Base-by-base conservation (phyloP, 2,113 vertebrate genomes). In the Mystacornis crossleyi region DNA sequence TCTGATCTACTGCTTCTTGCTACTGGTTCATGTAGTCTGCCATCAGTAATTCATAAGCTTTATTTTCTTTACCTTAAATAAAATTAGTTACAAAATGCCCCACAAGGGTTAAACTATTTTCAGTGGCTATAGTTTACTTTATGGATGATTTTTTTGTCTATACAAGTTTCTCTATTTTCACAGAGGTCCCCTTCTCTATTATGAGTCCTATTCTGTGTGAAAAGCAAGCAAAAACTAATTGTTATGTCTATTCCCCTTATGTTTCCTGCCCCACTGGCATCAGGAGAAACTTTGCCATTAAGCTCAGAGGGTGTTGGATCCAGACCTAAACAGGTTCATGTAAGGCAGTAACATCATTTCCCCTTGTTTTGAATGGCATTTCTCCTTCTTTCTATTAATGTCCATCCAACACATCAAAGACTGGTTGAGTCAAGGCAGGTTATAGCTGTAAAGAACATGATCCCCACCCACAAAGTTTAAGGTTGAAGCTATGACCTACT, bases 281-380 rank as follows among this genome's bases (percentile, higher is more conserved):
- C 31, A 40, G 69, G 23, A 90, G 82, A 33, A 95, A 51, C 40
- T 64, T 74, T 53, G 64, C 60, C 45, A 23, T 60, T 71, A 77
- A 67, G 23, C 40, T 84, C 47, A 65, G 88, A 55, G 67, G n/a
- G 29, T 71, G 65, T 3, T 93, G 31, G 42, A 80, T 73, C 25
- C 74, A 82, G 55, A 42, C 34, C 67, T 66, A 23, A 95, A 86
- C 47, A 66, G 70, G 29, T 43, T 94, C 51, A 40, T 34, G 60
- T 64, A 55, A 72, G n/a, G 60, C 60, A 84, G 26, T 20, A 89
- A 83, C 48, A 73, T 12, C 0, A 0, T 84, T 95, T 96, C 95
- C 90, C 88, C 64, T 91, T 81, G 88, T 96, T 96, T 96, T 88
- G 72, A 80, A 19, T 60, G 21, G 20, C 55, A 47, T 80, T 62